Evolutionary conservation across 2,888 invertebrate genomes (phyloP).

Genomic region (Drosophila histrio): DNA sequence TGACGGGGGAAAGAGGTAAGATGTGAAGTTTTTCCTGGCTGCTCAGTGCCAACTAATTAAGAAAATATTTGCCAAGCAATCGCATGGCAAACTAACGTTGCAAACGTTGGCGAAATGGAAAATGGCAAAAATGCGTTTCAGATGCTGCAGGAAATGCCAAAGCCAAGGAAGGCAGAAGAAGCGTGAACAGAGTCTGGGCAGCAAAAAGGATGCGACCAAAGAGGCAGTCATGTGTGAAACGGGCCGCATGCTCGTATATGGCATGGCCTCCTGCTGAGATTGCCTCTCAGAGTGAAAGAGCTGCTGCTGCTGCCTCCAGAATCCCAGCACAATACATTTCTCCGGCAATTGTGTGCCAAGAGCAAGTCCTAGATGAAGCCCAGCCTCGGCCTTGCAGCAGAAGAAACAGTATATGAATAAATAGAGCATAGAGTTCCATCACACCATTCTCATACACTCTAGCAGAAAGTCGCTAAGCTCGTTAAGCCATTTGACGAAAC

Average conservation of each 20-base stretch:
- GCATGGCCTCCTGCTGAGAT: conserved; percentile 60
- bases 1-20: not conserved
- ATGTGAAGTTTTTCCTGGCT: conserved; percentile 38
- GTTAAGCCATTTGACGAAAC: not conserved
- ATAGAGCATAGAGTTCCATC: conserved; percentile 12
- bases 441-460: conserved; percentile 27
- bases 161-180: conserved; percentile 1
- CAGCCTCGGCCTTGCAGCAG: conserved; percentile 38
- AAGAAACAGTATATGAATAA: conserved; percentile 17
- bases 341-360: conserved; percentile 57
- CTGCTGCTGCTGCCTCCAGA: conserved; percentile 27
- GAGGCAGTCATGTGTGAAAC: conserved; percentile 55
- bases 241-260: conserved; percentile 40
- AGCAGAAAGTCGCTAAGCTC: not conserved
- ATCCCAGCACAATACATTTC: conserved; percentile 51
- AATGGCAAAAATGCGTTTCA: conserved; percentile 39
- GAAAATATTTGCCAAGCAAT: conserved; percentile 74
- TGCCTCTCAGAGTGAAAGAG: conserved; percentile 24
- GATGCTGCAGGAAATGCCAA: conserved; percentile 54
- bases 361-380: conserved; percentile 42
- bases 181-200: not conserved
- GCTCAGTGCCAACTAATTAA: conserved; percentile 69
- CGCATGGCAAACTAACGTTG: conserved; percentile 41
- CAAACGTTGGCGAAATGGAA: conserved; percentile 15
- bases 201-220: conserved; percentile 37